Evolutionary conservation across 92 coral and sea anemone genomes (phyloP).

Genomic region (Isaurus tuberculatus): DNA sequence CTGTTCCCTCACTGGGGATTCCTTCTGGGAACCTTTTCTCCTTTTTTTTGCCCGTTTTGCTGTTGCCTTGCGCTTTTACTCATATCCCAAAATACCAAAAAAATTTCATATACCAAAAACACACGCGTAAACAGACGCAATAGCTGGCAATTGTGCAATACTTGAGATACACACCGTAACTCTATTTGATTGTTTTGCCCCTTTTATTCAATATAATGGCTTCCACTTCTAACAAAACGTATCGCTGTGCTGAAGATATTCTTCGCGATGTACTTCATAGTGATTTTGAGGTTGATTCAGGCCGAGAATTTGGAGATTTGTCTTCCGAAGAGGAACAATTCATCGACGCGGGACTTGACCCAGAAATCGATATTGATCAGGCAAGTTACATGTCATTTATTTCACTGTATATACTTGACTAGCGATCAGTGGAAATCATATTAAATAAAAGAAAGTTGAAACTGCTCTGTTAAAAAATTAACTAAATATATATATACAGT

Average conservation of each 20-base stretch:
- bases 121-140: not conserved
- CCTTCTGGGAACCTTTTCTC: not conserved
- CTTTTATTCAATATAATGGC: not conserved
- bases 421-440: too few relatives aligned
- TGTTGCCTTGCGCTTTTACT: not conserved
- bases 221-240: not conserved
- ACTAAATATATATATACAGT: too few relatives aligned
- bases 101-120: too few relatives aligned
- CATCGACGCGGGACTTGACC: conserved; percentile 14
- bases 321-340: conserved; percentile 32
- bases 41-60: not conserved
- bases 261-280: not conserved
- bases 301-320: conserved; percentile 17
- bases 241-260: not conserved
- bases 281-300: conserved; percentile 29
- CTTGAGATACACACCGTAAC: not conserved
- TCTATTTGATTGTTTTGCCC: too few relatives aligned
- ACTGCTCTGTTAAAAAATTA: too few relatives aligned
- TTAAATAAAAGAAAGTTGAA: too few relatives aligned
- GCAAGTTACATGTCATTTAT: not conserved
- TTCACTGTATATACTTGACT: not conserved
- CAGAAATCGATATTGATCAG: not conserved
- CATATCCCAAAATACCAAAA: too few relatives aligned
- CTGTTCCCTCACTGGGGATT: not conserved
- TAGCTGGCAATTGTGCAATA: not conserved